phyloP scores from a whole-genome alignment of 2,888 invertebrate genomes.

The Harmothoe impar region DNA sequence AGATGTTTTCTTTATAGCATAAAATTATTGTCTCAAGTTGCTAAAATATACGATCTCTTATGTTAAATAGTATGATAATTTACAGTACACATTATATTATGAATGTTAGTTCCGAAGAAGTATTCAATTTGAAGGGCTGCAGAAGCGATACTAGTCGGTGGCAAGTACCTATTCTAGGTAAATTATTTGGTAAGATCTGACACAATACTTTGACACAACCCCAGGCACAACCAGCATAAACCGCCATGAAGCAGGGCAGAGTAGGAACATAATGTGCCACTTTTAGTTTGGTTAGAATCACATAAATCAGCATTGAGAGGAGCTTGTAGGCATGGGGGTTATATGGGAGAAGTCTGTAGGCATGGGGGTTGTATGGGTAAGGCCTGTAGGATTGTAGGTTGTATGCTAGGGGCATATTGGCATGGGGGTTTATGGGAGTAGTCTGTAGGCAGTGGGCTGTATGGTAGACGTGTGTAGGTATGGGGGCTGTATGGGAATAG shows the following conservation, averaged over 20 bases:
- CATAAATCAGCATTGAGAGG: background rate
- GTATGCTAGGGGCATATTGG: background rate
- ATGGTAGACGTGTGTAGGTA: background rate
- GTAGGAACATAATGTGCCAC: background rate
- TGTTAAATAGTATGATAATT: too few species aligned
- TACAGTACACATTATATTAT: too few species aligned
- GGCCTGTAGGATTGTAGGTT: background rate
- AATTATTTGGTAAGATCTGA: too few species aligned
- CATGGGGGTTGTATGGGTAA: background rate
- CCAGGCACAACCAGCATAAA: background rate
- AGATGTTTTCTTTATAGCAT: too few species aligned
- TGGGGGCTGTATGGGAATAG: background rate
- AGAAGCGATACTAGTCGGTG: too few species aligned
- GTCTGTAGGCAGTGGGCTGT: background rate
- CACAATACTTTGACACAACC: conserved; percentile 1
- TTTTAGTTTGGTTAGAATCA: background rate
- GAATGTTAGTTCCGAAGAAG: too few species aligned
- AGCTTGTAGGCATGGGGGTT: background rate
- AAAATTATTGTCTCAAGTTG: too few species aligned
- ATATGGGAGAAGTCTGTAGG: background rate
- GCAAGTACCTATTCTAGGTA: too few species aligned
- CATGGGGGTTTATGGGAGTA: background rate
- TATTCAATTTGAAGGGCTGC: too few species aligned
- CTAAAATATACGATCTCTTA: too few species aligned
- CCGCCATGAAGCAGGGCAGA: background rate